Base-by-base conservation (phyloP, 1,140 invertebrate genomes). In the Cecropterus lyciades region DNA sequence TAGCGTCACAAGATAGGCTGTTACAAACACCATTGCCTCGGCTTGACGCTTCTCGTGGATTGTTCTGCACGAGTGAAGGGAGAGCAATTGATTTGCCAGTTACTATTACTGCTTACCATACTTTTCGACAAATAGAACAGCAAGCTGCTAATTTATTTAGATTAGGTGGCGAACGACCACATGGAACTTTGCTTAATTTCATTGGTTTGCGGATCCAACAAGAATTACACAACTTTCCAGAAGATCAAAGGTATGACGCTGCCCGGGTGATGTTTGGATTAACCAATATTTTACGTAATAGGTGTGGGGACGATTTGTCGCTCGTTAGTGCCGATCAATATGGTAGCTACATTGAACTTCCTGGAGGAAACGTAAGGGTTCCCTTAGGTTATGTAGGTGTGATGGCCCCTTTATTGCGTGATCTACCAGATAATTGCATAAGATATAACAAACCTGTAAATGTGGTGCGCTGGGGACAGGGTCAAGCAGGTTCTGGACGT, bases 51-150 rank as follows among this genome's bases (percentile, higher is more conserved):
- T 93, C 88, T 24, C 92, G 92, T 43, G 93, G 93, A 17, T 79
- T 95, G 14, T 95, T 94, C 69, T 95, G 94, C 68, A 95, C 94
- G 0, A 95, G 94, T 71, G 95, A 95, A 52, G 95, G 95, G 0
- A 90, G 94, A 5, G 93, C 94, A 1, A 93, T 95, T 10, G 94
- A 95, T 73, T 85, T 93, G 40, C 92, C 94, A 1, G 91, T 94
- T 6, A 94, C 94, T 46, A 93, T 94, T 57, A 93, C 94, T 3
- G 94, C 94, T 33, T 95, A 94, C 77, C 94, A 95, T 67, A 93
- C 93, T 0, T 95, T 95, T 73, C 87, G 93, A 37, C 93, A 94
- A 81, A 95, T 95, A 68, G 93, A 95, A 77, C 92, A 94, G 65
- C 94, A 95, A 82, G 95, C 95, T 14, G 90, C 92, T 1, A 92